Evolutionary conservation across 92 coral and sea anemone genomes (phyloP).

Genomic region (Porites lobata): DNA sequence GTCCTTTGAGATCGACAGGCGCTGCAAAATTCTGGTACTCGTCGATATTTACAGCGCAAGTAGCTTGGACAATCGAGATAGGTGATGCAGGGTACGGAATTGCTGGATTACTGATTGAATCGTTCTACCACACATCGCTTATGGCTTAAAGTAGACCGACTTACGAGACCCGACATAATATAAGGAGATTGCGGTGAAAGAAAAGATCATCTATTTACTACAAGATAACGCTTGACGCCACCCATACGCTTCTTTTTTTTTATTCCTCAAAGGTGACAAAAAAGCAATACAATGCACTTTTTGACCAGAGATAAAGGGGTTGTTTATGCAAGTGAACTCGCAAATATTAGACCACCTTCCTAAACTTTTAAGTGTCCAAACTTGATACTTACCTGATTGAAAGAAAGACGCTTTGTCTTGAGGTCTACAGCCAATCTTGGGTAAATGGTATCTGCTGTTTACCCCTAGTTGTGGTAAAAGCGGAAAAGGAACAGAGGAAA

Average conservation of each 20-base stretch:
- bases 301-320: no score
- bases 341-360: neutral
- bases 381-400: slow-evolving; percentile 31
- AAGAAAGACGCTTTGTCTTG: slow-evolving; percentile 46
- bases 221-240: slow-evolving; percentile 9
- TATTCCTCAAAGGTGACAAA: neutral
- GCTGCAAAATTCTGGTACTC: no score
- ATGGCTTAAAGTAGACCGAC: neutral
- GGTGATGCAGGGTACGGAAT: no score
- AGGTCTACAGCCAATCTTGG: slow-evolving; percentile 55
- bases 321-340: neutral
- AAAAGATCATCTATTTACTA: slow-evolving; percentile 24
- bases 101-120: neutral
- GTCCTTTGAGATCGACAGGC: no score
- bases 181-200: slow-evolving; percentile 25
- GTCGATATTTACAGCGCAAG: neutral
- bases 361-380: neutral
- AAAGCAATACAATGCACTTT: neutral
- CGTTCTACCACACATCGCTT: neutral
- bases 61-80: neutral
- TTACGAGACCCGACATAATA: neutral
- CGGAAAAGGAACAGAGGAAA: slow-evolving; percentile 30
- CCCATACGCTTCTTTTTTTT: slow-evolving; percentile 13
- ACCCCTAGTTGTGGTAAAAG: slow-evolving; percentile 48
- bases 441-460: slow-evolving; percentile 47